Conservation (phyloP, 2,888 invertebrate species). For the Nemoura dubitans region DNA sequence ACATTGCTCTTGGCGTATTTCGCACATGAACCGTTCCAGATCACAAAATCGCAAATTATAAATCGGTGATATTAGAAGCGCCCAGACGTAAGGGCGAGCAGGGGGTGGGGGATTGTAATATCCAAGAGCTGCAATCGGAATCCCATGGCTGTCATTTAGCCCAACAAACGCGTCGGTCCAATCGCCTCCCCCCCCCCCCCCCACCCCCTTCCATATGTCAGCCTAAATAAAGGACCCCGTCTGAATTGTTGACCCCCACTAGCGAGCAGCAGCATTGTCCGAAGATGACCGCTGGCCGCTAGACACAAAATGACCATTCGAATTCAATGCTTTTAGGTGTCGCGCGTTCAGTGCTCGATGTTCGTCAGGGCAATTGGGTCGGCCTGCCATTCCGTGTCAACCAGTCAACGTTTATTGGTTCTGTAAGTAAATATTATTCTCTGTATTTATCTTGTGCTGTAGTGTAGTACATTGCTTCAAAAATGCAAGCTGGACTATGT, state of each 20-base stretch:
- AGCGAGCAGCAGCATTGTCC: neutral
- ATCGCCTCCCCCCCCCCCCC: conserved; percentile 23
- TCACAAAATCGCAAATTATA: neutral
- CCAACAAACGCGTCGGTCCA: conserved; percentile 25
- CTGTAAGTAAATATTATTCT: neutral
- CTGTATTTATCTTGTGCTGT: neutral
- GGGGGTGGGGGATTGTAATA: conserved; percentile 21
- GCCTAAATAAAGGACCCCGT: neutral
- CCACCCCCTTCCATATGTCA: neutral
- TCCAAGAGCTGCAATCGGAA: conserved; percentile 10
- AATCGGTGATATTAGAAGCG: neutral
- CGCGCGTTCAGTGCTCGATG: conserved; percentile 8
- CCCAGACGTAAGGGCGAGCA: neutral
- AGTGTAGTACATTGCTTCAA: no score
- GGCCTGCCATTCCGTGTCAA: neutral
- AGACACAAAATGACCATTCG: conserved; percentile 38
- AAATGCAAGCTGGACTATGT: no score
- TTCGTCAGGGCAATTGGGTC: neutral
- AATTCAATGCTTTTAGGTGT: conserved; percentile 10
- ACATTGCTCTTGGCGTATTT: neutral
- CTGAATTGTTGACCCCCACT: neutral
- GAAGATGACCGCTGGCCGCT: conserved; percentile 1
- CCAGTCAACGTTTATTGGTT: neutral
- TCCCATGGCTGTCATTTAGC: conserved; percentile 36
- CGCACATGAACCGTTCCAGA: neutral